Evolutionary conservation across 2,113 vertebrate species (phyloP), one percentile per base, ranked within the genome.

Genomic region (Seriola aureovittata): DNA sequence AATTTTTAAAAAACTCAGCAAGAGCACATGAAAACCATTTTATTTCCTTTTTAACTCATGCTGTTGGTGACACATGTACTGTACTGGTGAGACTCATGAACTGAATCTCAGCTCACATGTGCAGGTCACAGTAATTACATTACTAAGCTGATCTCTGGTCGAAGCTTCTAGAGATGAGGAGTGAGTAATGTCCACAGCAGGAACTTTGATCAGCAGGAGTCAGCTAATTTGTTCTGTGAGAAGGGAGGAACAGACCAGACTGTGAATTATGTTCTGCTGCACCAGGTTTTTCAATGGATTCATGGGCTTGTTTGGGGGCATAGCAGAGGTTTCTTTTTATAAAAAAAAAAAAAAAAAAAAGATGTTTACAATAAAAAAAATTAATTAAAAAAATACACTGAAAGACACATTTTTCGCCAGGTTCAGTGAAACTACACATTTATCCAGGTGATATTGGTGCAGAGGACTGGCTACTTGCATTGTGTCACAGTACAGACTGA

Each of bases 181-280:
- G 68, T 21, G 50, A 54, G 38, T 63, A 46, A 55, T 3, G 17
- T 74, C 63, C 71, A 14, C 64, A 57, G 60, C 57, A 4, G 57
- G 23, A 23, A n/a, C 85, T 84, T 86, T 88, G 87, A 85, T 78
- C 80, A 58, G 79, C 68, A 9, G 55, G 50, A 63, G 57, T 23
- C 21, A 32, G 42, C 54, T 75, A 50, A 81, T 85, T 75, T 57
- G 62, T 72, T 84, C 40, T 11, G 38, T 89, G 77, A 62, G 29
- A 25, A 59, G 44, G 34, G 63, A 58, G 23, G 42, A 72, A 16
- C 38, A 4, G 40, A 71, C 12, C n/a, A 36, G 58, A 17, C 71
- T 73, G 70, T 81, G 48, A 83, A n/a, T 52, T 68, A 60, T 48
- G 66, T 78, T 74, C 57, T 74, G 65, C 82, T 75, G 59, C 78